Percentiles rank a stretch among this genome's conserved stretches.
Evolutionary conservation across 2,113 vertebrate species (phyloP).

Genomic region (Hylia prasina): DNA sequence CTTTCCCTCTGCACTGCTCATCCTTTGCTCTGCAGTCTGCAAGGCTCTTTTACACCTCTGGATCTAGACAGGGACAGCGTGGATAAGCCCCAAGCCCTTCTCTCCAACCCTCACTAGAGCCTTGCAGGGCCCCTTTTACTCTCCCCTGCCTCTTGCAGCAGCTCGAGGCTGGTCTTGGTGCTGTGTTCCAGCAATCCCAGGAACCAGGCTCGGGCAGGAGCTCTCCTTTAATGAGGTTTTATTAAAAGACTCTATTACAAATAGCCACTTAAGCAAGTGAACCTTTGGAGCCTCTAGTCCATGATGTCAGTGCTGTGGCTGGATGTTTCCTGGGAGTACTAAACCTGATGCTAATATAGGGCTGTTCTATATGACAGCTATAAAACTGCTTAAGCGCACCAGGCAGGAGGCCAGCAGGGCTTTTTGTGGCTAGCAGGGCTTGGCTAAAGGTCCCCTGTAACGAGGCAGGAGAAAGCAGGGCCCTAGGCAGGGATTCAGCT

Average conservation of each 20-base stretch:
- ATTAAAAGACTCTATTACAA: constrained; percentile 62
- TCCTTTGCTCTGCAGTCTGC: not conserved
- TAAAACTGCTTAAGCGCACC: constrained; percentile 14
- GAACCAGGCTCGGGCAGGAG: not conserved
- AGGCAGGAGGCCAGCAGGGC: constrained; percentile 44
- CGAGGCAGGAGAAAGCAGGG: not conserved
- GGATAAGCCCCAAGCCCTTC: not conserved
- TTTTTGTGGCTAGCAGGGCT: constrained; percentile 23
- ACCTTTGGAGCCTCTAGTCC: constrained; percentile 47
- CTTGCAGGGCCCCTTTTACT: not conserved
- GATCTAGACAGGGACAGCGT: not conserved
- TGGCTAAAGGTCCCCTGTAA: constrained; percentile 11
- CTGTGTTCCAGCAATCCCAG: not conserved
- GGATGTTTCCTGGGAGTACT: constrained; percentile 47
- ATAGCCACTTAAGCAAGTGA: constrained; percentile 56
- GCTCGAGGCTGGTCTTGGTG: not conserved
- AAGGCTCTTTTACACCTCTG: not conserved
- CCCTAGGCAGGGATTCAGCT: not conserved
- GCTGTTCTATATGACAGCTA: constrained; percentile 50
- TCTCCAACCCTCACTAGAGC: not conserved
- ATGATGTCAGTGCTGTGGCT: constrained; percentile 51
- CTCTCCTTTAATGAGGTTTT: constrained; percentile 48
- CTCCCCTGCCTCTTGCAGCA: not conserved
- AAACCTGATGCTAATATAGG: constrained; percentile 47
- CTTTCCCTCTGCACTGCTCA: not conserved